These are phyloP conservation scores for Ostrea edulis DNA, from an alignment of 1,140 invertebrate genomes.

Conservation along the genomic window DNA sequence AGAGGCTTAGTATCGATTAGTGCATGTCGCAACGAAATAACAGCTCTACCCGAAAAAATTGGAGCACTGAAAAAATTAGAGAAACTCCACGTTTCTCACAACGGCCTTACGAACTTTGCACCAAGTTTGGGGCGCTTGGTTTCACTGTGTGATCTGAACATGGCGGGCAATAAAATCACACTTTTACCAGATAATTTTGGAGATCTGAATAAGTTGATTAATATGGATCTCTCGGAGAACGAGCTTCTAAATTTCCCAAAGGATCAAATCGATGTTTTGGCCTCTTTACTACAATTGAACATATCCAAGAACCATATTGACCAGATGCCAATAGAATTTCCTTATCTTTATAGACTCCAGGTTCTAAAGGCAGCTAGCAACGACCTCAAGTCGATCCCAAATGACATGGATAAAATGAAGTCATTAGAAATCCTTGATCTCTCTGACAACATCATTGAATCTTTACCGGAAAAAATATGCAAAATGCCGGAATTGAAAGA, in stretches of 20 bases:
- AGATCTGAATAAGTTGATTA: constrained; percentile 69
- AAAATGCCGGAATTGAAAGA: constrained; percentile 71
- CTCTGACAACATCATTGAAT: constrained; percentile 74
- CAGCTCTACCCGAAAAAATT: constrained; percentile 66
- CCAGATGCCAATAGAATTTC: constrained; percentile 74
- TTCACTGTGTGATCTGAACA: constrained; percentile 69
- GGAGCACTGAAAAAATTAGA: constrained; percentile 66
- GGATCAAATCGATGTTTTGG: constrained; percentile 75
- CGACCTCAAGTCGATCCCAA: constrained; percentile 69
- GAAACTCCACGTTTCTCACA: constrained; percentile 66
- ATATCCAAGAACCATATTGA: constrained; percentile 76
- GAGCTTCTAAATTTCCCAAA: constrained; percentile 73
- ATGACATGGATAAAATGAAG: constrained; percentile 71
- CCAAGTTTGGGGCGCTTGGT: constrained; percentile 64
- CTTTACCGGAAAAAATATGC: constrained; percentile 75
- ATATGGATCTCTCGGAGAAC: constrained; percentile 74
- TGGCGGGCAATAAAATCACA: constrained; percentile 72
- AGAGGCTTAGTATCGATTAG: constrained; percentile 66
- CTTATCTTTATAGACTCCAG: constrained; percentile 74
- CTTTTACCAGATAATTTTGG: constrained; percentile 75
- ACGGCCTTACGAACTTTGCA: constrained; percentile 65
- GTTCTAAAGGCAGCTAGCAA: constrained; percentile 65
- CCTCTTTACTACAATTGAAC: constrained; percentile 71
- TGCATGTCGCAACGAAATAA: constrained; percentile 68
- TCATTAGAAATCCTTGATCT: constrained; percentile 73